Percentiles rank a stretch among this genome's conserved stretches.
Evolutionary conservation across 2,113 vertebrate genomes (phyloP).

Genomic region (Nyctereutes procyonoides): DNA sequence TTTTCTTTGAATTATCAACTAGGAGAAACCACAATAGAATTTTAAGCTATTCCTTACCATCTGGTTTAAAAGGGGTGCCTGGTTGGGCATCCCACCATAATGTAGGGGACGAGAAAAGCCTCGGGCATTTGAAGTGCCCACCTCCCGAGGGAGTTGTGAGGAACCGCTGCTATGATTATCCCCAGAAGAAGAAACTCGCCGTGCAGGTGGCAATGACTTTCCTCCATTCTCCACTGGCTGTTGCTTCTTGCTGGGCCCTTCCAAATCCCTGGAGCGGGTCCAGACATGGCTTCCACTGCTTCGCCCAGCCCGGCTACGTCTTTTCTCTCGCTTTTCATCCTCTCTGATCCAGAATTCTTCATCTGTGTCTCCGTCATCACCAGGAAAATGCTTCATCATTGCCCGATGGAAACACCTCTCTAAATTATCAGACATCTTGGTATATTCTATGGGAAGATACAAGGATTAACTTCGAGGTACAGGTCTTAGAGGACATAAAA

Average conservation of each 20-base stretch:
- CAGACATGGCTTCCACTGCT: conserved; percentile 85
- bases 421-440: conserved; percentile 96
- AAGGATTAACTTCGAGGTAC: neutral
- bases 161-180: conserved; percentile 76
- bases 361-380: conserved; percentile 97
- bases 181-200: conserved; percentile 81
- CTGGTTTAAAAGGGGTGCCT: conserved; percentile 81
- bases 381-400: conserved; percentile 96
- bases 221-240: conserved; percentile 89
- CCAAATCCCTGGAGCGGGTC: conserved; percentile 88
- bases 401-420: conserved; percentile 97
- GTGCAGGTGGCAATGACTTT: conserved; percentile 83
- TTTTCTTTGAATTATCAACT: neutral
- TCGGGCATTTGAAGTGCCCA: conserved; percentile 82
- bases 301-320: conserved; percentile 87
- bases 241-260: conserved; percentile 87
- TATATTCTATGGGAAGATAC: conserved; percentile 91
- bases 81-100: conserved; percentile 83
- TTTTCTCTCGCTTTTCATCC: conserved; percentile 94
- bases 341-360: conserved; percentile 94
- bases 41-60: conserved; percentile 81
- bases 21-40: neutral
- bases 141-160: conserved; percentile 78
- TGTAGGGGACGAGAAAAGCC: conserved; percentile 85
- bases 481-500: neutral